Conservation (phyloP, 2,888 invertebrate species). For the Caenorhabditis sp. region DNA sequence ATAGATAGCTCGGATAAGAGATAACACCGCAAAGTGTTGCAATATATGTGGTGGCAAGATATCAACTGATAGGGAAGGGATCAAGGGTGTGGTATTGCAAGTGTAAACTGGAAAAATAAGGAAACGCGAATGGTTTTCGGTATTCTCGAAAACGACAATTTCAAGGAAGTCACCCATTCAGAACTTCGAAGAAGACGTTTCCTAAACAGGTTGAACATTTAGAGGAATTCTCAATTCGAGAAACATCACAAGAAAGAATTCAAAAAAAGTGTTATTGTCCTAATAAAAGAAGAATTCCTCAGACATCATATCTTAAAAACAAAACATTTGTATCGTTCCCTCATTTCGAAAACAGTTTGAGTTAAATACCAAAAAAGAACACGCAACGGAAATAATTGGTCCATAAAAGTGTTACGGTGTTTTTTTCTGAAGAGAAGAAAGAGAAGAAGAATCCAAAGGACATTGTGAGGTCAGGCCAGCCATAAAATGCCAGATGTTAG, state of each 20-base stretch:
- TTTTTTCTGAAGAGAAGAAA: constrained; percentile 18
- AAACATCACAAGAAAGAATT: constrained; percentile 13
- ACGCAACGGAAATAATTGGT: constrained; percentile 23
- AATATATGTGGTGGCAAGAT: constrained; percentile 33
- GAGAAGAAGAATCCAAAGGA: constrained; percentile 31
- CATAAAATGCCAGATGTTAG: constrained; percentile 59
- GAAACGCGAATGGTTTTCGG: not conserved
- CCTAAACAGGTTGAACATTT: not conserved
- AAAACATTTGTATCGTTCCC: constrained; percentile 22
- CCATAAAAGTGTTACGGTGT: constrained; percentile 52
- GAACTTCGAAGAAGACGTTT: not conserved
- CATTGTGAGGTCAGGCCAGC: constrained; percentile 51
- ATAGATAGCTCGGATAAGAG: constrained; percentile 59
- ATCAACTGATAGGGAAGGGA: constrained; percentile 15
- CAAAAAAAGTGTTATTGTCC: constrained; percentile 38
- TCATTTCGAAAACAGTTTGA: constrained; percentile 48
- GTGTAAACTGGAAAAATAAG: too few relatives aligned
- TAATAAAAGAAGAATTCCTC: constrained; percentile 45
- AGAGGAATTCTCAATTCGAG: not conserved
- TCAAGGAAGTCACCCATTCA: not conserved
- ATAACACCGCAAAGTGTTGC: constrained; percentile 64
- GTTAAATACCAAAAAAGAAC: constrained; percentile 11
- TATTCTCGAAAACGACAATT: not conserved
- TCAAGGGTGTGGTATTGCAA: constrained; percentile 37
- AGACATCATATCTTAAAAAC: constrained; percentile 55